Evolutionary conservation across 2,888 invertebrate species (phyloP).

Genomic region (Ophion costatus): DNA sequence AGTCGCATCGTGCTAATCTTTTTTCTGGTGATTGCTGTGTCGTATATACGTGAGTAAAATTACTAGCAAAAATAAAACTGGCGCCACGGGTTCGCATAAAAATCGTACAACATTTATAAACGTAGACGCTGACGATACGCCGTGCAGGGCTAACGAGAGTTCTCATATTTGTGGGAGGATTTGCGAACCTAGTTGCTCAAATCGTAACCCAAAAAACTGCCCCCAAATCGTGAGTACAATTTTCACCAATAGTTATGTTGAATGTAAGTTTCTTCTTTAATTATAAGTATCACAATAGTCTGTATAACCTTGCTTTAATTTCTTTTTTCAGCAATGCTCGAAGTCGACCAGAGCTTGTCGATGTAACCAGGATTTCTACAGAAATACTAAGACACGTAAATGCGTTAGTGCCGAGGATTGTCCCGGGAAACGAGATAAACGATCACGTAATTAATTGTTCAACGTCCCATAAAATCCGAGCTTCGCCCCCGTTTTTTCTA

Average conservation of each 20-base stretch:
- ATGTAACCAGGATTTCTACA: conserved; percentile 19
- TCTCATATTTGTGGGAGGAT: background rate
- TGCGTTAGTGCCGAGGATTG: conserved; percentile 12
- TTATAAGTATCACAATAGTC: background rate
- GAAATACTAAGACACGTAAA: conserved; percentile 11
- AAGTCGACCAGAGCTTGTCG: conserved; percentile 26
- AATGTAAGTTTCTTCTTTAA: background rate
- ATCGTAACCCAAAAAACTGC: background rate
- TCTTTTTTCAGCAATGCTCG: conserved; percentile 26
- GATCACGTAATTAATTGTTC: background rate
- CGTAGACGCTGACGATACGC: background rate
- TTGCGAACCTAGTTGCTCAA: background rate
- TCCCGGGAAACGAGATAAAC: background rate
- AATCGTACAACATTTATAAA: background rate
- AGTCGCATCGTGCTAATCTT: background rate
- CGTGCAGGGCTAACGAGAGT: background rate
- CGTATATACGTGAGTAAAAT: background rate
- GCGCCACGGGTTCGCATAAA: background rate
- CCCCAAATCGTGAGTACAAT: background rate
- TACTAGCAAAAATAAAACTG: background rate
- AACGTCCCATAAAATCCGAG: background rate
- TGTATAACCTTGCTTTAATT: background rate
- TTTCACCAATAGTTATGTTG: background rate
- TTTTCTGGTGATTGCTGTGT: background rate
- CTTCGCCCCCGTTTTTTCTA: background rate